Percentiles rank a stretch among this genome's conserved stretches.
Evolutionary conservation across 2,888 invertebrate genomes (phyloP).

Genomic region (Spisula solida): DNA sequence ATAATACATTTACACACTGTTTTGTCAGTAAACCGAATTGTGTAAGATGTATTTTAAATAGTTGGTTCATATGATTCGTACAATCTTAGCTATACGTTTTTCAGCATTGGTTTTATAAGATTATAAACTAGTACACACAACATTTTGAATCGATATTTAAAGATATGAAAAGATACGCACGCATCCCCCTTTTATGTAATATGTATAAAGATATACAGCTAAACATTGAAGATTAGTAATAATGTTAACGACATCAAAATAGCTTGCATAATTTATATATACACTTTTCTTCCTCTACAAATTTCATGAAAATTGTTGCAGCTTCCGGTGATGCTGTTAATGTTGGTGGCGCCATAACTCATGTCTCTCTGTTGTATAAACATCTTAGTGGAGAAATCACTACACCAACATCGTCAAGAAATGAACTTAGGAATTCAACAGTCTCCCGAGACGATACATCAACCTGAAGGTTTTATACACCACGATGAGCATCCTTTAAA

Average conservation of each 20-base stretch:
- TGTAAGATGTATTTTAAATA: no score
- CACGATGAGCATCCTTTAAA: no score
- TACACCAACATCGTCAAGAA: slow-evolving; percentile 27
- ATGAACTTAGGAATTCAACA: slow-evolving; percentile 27
- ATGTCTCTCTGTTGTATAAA: slow-evolving; percentile 12
- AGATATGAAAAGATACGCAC: not conserved
- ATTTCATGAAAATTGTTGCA: slow-evolving; percentile 37
- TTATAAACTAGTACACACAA: not conserved
- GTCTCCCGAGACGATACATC: not conserved
- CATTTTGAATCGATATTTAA: not conserved
- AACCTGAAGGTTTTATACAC: not conserved
- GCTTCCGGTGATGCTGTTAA: slow-evolving; percentile 15
- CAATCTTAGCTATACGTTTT: no score
- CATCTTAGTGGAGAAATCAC: not conserved
- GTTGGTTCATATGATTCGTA: no score
- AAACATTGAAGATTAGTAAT: not conserved
- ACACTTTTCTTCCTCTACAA: slow-evolving; percentile 44
- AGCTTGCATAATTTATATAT: not conserved
- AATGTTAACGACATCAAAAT: not conserved
- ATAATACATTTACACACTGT: no score
- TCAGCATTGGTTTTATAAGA: no score
- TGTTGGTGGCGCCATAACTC: slow-evolving; percentile 38
- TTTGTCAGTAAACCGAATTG: no score
- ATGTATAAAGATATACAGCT: no score
- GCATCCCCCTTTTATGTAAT: no score